Percentiles rank a stretch among this genome's conserved stretches.
Evolutionary conservation across 2,888 invertebrate species (phyloP).

Genomic region (Myopa tessellatipennis): DNA sequence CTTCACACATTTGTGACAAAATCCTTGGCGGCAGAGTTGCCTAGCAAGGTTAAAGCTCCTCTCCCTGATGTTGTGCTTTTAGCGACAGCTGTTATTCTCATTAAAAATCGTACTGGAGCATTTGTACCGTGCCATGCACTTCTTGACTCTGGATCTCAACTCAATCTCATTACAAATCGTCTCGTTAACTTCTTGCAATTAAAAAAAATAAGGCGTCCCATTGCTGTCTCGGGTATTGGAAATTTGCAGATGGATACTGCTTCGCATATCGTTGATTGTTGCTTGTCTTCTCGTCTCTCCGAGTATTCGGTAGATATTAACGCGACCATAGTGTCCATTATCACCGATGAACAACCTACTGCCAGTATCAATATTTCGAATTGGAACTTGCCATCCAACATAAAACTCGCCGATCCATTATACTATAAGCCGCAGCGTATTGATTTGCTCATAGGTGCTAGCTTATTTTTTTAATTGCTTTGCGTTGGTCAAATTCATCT

Average conservation of each 20-base stretch:
- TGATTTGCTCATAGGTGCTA: constrained; percentile 31
- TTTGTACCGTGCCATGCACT: constrained; percentile 40
- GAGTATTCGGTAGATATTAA: too few relatives aligned
- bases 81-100: neutral
- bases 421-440: constrained; percentile 22
- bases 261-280: too few relatives aligned
- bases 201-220: too few relatives aligned
- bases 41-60: neutral
- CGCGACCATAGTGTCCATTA: too few relatives aligned
- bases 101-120: constrained; percentile 34
- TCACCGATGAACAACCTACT: too few relatives aligned
- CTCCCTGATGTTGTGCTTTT: neutral
- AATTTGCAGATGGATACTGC: too few relatives aligned
- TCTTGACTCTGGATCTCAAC: constrained; percentile 22
- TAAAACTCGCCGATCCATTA: constrained; percentile 24
- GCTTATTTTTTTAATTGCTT: constrained; percentile 38
- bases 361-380: too few relatives aligned
- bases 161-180: too few relatives aligned
- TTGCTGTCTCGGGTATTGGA: too few relatives aligned
- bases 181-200: too few relatives aligned
- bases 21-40: too few relatives aligned
- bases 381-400: constrained; percentile 19
- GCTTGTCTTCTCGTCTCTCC: too few relatives aligned
- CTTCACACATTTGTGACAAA: neutral
- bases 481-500: constrained; percentile 36